These are phyloP conservation scores for Lathronympha strigana DNA, from an alignment of 2,888 invertebrate genomes.

Conservation along the genomic window DNA sequence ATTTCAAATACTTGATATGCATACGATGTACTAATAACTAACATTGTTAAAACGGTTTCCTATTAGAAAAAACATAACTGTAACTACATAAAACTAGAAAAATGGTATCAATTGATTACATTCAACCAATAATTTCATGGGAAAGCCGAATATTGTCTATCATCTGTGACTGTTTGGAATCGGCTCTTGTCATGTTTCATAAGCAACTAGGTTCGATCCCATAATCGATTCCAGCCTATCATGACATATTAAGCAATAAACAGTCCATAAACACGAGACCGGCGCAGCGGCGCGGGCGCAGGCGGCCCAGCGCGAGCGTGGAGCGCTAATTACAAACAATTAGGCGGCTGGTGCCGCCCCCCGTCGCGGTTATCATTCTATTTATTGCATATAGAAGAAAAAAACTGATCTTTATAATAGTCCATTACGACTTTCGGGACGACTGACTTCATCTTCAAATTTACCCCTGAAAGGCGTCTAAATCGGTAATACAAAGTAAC, in stretches of 20 bases:
- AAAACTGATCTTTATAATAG: conserved; percentile 60
- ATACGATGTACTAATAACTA: too few species aligned
- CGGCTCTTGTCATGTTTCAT: conserved; percentile 44
- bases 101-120: not conserved
- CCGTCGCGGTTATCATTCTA: conserved; percentile 62
- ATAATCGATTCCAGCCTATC: conserved; percentile 53
- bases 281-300: conserved; percentile 42
- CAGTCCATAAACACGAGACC: conserved; percentile 70
- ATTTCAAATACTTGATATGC: too few species aligned
- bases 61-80: not conserved
- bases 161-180: conserved; percentile 10
- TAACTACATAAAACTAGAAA: not conserved
- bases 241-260: conserved; percentile 79
- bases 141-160: conserved; percentile 7
- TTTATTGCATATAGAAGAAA: conserved; percentile 76
- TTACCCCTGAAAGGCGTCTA: conserved; percentile 25
- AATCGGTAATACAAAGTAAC: not conserved
- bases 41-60: too few species aligned
- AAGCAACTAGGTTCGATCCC: conserved; percentile 47
- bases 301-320: conserved; percentile 51
- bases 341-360: conserved; percentile 67
- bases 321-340: conserved; percentile 77
- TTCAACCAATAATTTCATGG: conserved; percentile 17
- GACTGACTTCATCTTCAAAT: conserved; percentile 47
- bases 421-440: conserved; percentile 58